Evolutionary conservation across 2,797 vertebrate species (phyloP), one percentile per base, ranked within the genome.

Genomic region (Pangasius krempfi): DNA sequence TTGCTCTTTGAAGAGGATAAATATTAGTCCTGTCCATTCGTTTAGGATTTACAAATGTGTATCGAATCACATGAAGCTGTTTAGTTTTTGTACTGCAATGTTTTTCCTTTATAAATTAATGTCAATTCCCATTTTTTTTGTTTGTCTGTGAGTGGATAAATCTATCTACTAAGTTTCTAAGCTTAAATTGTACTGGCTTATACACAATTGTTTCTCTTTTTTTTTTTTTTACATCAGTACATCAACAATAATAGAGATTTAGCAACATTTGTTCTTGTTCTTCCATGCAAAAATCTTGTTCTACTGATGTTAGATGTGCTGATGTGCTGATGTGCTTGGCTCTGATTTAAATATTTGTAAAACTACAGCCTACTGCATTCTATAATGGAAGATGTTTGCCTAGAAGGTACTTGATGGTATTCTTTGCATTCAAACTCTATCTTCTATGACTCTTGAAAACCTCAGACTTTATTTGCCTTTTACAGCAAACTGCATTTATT

Each of bases 401-500:
- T 22, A 40, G 76, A 56, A 85, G 20, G 18, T 50, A 86, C 60
- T 22, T 62, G 40, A 62, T 44, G 25, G 18, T n/a, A 44, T 90
- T 37, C 13, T 37, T 85, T 86, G 66, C 33, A 84, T 79, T 37
- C 64, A 66, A 52, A 52, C 72, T 37, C 16, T n/a, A 16, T 33
- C n/a, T 47, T 47, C 40, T 33, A 20, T 56, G 85, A 90, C 84
- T 27, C 78, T 90, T 90, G 52, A 84, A 87, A 80, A 75, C 27
- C 76, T 75, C 44, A 85, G 37, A 82, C 89, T 91, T 92, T 88
- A 84, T 85, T 89, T 88, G 91, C 91, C 58, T 86, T 89, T 70
- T 60, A 87, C 83, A 79, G 84, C 44, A 27, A 91, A 86, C 89
- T 94, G 92, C 93, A 94, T 94, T 94, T 88, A 87, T 88, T 93